Evolutionary conservation across 2,113 vertebrate species (phyloP), one percentile per base, ranked within the genome.

Genomic region (Irena cyanogastra): DNA sequence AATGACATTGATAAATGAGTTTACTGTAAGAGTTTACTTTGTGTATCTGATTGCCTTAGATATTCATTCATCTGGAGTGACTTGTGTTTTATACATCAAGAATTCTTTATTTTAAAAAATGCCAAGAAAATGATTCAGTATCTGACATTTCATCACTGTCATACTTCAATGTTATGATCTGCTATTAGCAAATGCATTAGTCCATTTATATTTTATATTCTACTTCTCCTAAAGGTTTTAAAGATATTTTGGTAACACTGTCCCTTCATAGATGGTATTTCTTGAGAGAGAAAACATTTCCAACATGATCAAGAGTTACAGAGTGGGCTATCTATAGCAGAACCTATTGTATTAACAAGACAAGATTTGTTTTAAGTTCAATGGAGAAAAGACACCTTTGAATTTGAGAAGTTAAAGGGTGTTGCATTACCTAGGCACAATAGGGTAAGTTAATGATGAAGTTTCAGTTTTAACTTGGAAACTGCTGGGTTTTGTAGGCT

Each of bases 401-500:
- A 97, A 96, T 94, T 74, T 94, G 82, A 90, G 93, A 96, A 97
- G 90, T 96, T 96, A 93, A 94, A 97, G 93, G 65, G 85, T 81
- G 83, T 96, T 96, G 83, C 85, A 95, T 96, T 96, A 96, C 95
- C 79, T 86, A 94, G 82, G 76, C 90, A 92, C 88, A 93, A 96
- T 96, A 93, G 93, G 78, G 42, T 83, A 95, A 89, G 87, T 89
- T 95, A 97, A 96, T 94, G 92, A 94, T 95, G 95, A 97, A 95
- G 93, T 96, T 96, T 97, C 95, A 96, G 92, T 96, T 96, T 97
- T 96, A 96, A 83, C 93, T 83, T 90, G 79, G 94, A 92, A 97
- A 95, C 85, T 93, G 87, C 90, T 92, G 92, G 75, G 11, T 96
- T 96, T 93, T 93, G 63, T 95, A 95, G 95, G 90, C 31, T 97